Percentiles rank a stretch among this genome's conserved stretches.
Conservation (phyloP, 2,797 vertebrate genomes). For the Peromyscus aztecus region DNA sequence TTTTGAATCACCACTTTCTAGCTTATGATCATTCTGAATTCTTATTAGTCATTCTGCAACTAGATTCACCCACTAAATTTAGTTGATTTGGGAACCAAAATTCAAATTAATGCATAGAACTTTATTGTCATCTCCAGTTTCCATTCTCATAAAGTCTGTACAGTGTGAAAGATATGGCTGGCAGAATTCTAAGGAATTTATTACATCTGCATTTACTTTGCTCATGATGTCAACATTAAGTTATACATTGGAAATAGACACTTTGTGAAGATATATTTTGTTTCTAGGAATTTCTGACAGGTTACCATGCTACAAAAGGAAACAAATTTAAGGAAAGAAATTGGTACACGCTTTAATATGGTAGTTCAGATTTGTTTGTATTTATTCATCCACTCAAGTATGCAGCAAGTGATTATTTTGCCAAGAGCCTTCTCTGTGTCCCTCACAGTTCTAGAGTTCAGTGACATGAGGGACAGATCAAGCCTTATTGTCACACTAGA, state of each 20-base stretch:
- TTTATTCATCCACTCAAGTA: not conserved
- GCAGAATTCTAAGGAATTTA: slow-evolving; percentile 52
- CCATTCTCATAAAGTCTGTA: slow-evolving; percentile 49
- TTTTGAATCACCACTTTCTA: slow-evolving; percentile 19
- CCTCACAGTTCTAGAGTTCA: not conserved
- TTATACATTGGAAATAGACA: slow-evolving; percentile 47
- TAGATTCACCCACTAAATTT: slow-evolving; percentile 18
- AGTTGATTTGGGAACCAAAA: slow-evolving; percentile 56
- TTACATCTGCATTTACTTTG: slow-evolving; percentile 60
- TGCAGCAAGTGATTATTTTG: not conserved
- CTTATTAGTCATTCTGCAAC: slow-evolving; percentile 46
- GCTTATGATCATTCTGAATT: slow-evolving; percentile 35
- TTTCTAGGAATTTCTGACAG: slow-evolving; percentile 28
- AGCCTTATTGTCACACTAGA: not conserved
- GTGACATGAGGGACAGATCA: not conserved
- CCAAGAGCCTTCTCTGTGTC: not conserved
- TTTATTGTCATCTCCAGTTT: slow-evolving; percentile 13
- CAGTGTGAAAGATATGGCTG: not conserved
- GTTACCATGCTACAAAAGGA: slow-evolving; percentile 9
- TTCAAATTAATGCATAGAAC: not conserved
- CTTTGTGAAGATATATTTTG: slow-evolving; percentile 34
- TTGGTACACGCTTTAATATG: slow-evolving; percentile 9
- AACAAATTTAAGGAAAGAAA: slow-evolving; percentile 6
- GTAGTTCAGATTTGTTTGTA: slow-evolving; percentile 21
- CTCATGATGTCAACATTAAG: slow-evolving; percentile 12